A percentile compares a stretch with the other conserved stretches of the same genome.
Conservation (phyloP, 1,140 invertebrate genomes). For the fruit fly (Drosophila melanogaster) region DNA sequence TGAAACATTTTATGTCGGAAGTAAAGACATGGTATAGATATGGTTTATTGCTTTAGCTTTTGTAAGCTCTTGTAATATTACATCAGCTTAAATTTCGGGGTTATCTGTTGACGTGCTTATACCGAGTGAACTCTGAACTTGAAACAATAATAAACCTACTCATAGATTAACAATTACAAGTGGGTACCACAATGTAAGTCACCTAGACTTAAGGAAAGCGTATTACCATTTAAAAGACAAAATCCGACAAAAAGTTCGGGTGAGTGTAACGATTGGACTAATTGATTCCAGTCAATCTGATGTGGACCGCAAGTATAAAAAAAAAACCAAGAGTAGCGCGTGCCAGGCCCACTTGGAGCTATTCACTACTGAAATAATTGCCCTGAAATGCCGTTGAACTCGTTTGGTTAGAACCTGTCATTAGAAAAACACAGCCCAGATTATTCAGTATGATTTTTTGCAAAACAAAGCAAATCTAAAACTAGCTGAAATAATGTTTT, state of each 20-base stretch:
- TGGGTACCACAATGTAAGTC: neutral
- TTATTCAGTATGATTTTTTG: slow-evolving; percentile 41
- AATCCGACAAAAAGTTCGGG: neutral
- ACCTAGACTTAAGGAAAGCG: too few relatives aligned
- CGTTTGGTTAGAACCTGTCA: slow-evolving; percentile 74
- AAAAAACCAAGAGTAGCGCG: slow-evolving; percentile 18
- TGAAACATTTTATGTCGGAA: neutral
- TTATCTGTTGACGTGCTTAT: neutral
- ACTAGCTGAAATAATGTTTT: slow-evolving; percentile 49
- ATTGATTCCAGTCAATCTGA: slow-evolving; percentile 6
- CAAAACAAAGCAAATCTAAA: slow-evolving; percentile 43
- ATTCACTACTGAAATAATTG: slow-evolving; percentile 72
- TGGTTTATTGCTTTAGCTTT: neutral
- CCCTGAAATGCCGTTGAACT: slow-evolving; percentile 77
- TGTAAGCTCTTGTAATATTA: slow-evolving; percentile 2
- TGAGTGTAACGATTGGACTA: slow-evolving; percentile 32
- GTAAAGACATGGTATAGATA: too few relatives aligned
- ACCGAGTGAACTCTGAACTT: neutral
- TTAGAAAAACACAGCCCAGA: slow-evolving; percentile 39
- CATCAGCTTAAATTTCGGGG: neutral
- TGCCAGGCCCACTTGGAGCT: slow-evolving; percentile 47
- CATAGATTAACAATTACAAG: neutral
- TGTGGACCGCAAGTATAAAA: slow-evolving; percentile 20
- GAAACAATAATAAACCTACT: neutral
- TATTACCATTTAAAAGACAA: too few relatives aligned